Conservation (phyloP, 1,140 invertebrate species). For the Macrobrachium nipponense region DNA sequence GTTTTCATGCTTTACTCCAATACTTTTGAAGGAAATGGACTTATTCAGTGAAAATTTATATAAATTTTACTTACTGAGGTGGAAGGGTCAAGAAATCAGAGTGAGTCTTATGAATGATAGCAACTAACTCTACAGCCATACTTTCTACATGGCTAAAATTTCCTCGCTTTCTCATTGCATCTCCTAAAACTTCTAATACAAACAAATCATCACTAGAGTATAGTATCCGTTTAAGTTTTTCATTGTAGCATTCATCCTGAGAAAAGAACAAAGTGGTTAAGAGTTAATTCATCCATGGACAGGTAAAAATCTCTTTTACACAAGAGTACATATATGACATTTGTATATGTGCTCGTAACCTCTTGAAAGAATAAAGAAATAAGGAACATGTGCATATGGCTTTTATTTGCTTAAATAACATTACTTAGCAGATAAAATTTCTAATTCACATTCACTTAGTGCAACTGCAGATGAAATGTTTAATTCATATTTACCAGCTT, state of each 20-base stretch:
- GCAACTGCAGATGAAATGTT: no score
- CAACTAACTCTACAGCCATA: constrained; percentile 30
- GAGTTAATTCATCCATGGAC: no score
- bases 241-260: constrained; percentile 36
- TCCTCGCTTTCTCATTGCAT: not conserved
- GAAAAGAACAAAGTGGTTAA: not conserved
- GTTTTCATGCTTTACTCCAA: no score
- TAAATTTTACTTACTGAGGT: constrained; percentile 27
- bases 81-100: constrained; percentile 49
- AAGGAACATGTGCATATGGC: no score
- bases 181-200: constrained; percentile 34
- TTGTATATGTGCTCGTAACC: no score
- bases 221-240: constrained; percentile 29
- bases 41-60: not conserved
- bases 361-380: no score
- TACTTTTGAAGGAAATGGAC: not conserved
- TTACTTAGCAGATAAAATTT: no score
- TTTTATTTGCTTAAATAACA: no score
- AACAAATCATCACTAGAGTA: constrained; percentile 45
- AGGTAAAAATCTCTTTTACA: no score
- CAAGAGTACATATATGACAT: no score
- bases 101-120: constrained; percentile 36
- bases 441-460: no score
- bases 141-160: constrained; percentile 13
- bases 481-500: no score